A percentile compares a stretch with the other conserved stretches of the same genome.
Evolutionary conservation across 2,113 vertebrate species (phyloP).

Genomic region (Pelvicachromis taeniatus): DNA sequence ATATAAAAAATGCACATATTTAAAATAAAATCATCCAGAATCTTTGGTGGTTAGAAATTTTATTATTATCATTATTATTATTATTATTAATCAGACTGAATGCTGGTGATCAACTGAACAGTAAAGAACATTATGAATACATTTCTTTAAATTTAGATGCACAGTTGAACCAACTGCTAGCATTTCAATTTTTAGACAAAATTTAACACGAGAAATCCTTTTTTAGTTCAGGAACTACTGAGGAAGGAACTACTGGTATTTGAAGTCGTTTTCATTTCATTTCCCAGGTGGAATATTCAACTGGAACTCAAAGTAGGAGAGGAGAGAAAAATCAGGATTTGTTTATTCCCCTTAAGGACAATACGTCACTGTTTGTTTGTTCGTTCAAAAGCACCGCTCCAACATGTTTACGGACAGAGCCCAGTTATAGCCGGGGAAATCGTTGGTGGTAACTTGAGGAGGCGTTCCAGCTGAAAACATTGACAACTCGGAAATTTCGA

Average conservation of each 20-base stretch:
- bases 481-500: not conserved
- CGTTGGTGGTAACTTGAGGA: rapidly evolving
- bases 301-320: not conserved
- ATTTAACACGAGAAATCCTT: not conserved
- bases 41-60: too few species aligned
- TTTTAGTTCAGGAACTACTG: not conserved
- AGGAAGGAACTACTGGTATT: not conserved
- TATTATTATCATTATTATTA: too few species aligned
- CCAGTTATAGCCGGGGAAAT: not conserved
- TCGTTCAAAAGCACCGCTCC: not conserved
- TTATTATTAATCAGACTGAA: too few species aligned
- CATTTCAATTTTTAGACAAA: not conserved
- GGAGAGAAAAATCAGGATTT: not conserved
- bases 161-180: too few species aligned
- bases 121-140: too few species aligned
- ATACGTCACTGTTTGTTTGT: not conserved
- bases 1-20: not conserved
- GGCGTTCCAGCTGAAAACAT: not conserved
- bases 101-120: too few species aligned
- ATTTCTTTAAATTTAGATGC: too few species aligned
- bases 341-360: not conserved
- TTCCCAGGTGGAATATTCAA: not conserved
- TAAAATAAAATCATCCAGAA: too few species aligned
- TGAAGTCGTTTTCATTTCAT: not conserved
- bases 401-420: not conserved